Percentiles rank a stretch among this genome's conserved stretches.
Evolutionary conservation across 2,888 invertebrate species (phyloP).

Genomic region (Cryptocheilus praepositus): DNA sequence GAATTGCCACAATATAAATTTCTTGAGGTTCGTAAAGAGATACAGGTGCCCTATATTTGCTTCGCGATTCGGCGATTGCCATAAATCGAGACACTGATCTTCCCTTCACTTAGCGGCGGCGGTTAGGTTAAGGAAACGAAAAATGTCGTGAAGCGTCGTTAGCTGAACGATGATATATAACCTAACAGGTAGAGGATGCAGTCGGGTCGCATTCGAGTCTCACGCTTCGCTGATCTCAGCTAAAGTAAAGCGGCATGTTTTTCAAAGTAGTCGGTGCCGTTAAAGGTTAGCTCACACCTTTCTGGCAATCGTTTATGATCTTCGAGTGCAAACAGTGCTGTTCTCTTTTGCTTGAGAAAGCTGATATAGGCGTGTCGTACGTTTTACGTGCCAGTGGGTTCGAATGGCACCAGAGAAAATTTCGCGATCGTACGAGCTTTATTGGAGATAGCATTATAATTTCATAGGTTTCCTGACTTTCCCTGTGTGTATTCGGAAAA

Average conservation of each 20-base stretch:
- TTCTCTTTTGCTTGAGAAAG: constrained; percentile 48
- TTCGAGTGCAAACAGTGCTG: constrained; percentile 45
- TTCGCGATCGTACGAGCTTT: too few relatives aligned
- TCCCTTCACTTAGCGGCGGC: too few relatives aligned
- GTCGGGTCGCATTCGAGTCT: constrained; percentile 35
- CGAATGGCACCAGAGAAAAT: constrained; percentile 3
- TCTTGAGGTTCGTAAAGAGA: too few relatives aligned
- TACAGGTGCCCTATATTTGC: too few relatives aligned
- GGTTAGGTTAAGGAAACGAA: too few relatives aligned
- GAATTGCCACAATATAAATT: too few relatives aligned
- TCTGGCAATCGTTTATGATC: constrained; percentile 40
- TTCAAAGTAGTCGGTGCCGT: constrained; percentile 33
- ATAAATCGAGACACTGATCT: too few relatives aligned
- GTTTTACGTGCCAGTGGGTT: constrained; percentile 10
- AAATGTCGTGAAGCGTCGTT: too few relatives aligned
- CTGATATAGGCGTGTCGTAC: constrained; percentile 28
- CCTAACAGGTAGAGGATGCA: constrained; percentile 24
- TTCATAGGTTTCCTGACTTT: constrained; percentile 4
- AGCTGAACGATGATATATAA: background rate
- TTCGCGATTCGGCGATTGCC: too few relatives aligned
- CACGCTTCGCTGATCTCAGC: constrained; percentile 39
- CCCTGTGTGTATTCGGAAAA: background rate
- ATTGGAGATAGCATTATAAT: constrained; percentile 13
- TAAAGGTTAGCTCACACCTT: constrained; percentile 50
- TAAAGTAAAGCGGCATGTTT: constrained; percentile 13